These are phyloP conservation scores for Chaitophorus viminalis DNA, from an alignment of 2,888 invertebrate genomes.

Conservation along the genomic window DNA sequence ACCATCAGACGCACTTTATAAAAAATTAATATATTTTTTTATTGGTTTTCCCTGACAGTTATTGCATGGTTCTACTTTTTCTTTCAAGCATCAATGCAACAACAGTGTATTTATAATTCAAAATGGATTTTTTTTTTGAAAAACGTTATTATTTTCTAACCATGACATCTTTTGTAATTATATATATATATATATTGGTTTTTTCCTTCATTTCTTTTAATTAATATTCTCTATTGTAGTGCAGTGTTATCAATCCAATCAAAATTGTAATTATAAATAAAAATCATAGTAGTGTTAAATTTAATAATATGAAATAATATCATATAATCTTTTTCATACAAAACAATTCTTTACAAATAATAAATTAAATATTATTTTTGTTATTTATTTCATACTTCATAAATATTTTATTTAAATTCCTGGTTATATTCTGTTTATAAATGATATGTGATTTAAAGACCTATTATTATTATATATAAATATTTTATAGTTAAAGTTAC, in stretches of 20 bases:
- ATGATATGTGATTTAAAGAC: too few relatives aligned
- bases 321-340: too few relatives aligned
- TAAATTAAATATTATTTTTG: too few relatives aligned
- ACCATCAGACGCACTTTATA: neutral
- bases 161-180: neutral
- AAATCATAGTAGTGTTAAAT: too few relatives aligned
- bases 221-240: neutral
- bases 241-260: neutral
- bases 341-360: too few relatives aligned
- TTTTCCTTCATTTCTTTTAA: neutral
- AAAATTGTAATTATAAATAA: neutral
- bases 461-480: neutral
- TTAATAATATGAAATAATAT: too few relatives aligned
- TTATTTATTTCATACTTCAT: too few relatives aligned
- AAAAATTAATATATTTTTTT: neutral
- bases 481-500: neutral
- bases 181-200: neutral
- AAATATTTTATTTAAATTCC: too few relatives aligned
- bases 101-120: neutral
- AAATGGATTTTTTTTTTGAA: neutral
- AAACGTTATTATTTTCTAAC: neutral
- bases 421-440: too few relatives aligned
- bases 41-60: neutral
- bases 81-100: neutral
- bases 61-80: slow-evolving; percentile 1